Evolutionary conservation across 2,888 invertebrate genomes (phyloP).

Genomic region (Hipparchia sbordonii): DNA sequence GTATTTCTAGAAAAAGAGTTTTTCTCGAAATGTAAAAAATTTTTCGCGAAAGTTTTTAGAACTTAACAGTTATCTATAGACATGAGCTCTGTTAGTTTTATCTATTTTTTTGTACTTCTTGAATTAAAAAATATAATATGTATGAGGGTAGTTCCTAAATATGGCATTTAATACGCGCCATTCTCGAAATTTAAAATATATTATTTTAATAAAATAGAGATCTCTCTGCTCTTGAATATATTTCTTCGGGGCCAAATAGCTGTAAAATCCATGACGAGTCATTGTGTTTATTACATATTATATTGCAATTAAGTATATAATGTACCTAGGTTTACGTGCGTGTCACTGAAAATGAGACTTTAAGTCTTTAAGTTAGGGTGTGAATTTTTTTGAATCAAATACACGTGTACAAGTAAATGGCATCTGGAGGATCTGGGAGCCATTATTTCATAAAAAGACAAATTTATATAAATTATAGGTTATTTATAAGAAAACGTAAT

Average conservation of each 20-base stretch:
- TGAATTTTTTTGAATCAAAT: conserved; percentile 21
- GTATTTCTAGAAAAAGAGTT: background rate
- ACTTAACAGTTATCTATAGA: background rate
- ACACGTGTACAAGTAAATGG: conserved; percentile 31
- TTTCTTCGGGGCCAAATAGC: conserved; percentile 80
- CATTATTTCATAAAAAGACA: conserved; percentile 29
- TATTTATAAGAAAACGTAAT: conserved; percentile 26
- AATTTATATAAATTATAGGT: conserved; percentile 24
- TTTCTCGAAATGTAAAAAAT: background rate
- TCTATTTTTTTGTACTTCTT: background rate
- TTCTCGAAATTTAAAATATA: conserved; percentile 31
- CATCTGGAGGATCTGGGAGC: conserved; percentile 31
- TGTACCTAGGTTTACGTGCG: conserved; percentile 25
- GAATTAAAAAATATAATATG: background rate
- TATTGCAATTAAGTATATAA: conserved; percentile 41
- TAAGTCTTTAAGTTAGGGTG: conserved; percentile 30
- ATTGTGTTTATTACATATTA: conserved; percentile 49
- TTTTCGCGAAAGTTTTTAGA: background rate
- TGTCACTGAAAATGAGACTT: conserved; percentile 33
- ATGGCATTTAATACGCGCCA: conserved; percentile 22
- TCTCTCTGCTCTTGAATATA: conserved; percentile 67
- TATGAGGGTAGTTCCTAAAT: conserved; percentile 33
- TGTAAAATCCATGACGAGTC: conserved; percentile 78
- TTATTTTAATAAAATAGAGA: conserved; percentile 48
- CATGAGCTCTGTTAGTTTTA: background rate